Conservation (phyloP, 2,888 invertebrate species). For the Anarsia innoxiella region DNA sequence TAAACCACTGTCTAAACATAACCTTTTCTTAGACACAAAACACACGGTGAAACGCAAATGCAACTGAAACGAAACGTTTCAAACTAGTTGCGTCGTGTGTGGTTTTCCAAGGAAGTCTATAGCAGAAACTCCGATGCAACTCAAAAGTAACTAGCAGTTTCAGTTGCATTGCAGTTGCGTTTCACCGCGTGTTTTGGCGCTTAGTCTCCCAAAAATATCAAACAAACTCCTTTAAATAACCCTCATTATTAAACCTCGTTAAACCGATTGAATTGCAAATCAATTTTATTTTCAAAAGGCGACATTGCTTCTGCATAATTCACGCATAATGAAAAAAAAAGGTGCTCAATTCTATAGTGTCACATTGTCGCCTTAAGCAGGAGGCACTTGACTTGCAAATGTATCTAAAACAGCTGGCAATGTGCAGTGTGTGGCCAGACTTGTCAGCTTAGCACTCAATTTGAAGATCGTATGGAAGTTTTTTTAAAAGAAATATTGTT, state of each 20-base stretch:
- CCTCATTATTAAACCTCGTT: constrained; percentile 2
- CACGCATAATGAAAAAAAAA: constrained; percentile 16
- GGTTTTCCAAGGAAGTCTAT: no score
- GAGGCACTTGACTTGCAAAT: constrained; percentile 24
- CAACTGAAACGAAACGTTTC: no score
- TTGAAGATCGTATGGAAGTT: constrained; percentile 1
- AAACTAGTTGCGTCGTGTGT: no score
- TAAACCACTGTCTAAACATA: no score
- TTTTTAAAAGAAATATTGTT: background rate
- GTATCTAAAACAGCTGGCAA: constrained; percentile 11
- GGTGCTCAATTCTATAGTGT: constrained; percentile 18
- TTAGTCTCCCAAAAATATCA: no score
- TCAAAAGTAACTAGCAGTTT: no score
- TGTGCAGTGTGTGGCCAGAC: constrained; percentile 9
- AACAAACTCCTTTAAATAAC: no score
- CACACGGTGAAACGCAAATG: no score
- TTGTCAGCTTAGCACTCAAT: constrained; percentile 9
- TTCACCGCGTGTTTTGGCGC: no score
- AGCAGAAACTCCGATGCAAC: no score
- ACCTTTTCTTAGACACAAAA: no score
- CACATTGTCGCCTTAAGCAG: constrained; percentile 17
- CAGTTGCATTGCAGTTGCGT: no score
- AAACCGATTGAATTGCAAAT: constrained; percentile 10
- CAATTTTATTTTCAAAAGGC: constrained; percentile 13
- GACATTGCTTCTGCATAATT: constrained; percentile 19